A percentile compares a stretch with the other conserved stretches of the same genome.
Conservation (phyloP, 2,113 vertebrate genomes). For the Eleginops maclovinus region DNA sequence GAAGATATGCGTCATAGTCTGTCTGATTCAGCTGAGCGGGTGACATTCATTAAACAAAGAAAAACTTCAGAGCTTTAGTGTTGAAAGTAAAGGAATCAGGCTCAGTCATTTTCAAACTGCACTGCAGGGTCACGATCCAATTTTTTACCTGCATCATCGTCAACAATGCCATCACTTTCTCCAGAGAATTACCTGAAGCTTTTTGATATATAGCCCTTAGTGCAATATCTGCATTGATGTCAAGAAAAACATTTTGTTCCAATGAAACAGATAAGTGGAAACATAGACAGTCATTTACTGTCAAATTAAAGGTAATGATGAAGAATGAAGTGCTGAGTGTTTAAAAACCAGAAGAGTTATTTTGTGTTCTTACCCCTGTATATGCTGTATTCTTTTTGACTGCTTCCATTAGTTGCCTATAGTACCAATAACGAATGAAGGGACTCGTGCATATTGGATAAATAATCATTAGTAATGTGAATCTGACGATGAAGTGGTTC, state of each 20-base stretch:
- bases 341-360: neutral
- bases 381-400: neutral
- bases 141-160: neutral
- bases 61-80: neutral
- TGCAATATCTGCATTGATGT: neutral
- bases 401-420: too few species aligned
- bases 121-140: too few species aligned
- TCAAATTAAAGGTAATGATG: neutral
- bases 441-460: too few species aligned
- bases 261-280: neutral
- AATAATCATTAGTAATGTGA: too few species aligned
- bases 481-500: too few species aligned
- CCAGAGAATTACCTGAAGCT: constrained; percentile 3
- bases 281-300: neutral
- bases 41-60: neutral
- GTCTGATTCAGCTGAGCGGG: constrained; percentile 22
- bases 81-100: constrained; percentile 8
- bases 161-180: neutral
- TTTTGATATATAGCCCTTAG: neutral
- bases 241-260: neutral
- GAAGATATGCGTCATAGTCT: neutral
- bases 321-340: neutral
- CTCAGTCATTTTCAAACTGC: neutral
- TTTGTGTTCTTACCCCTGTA: neutral
- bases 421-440: too few species aligned